These are phyloP conservation scores for Tipula confusa DNA, from an alignment of 2,888 invertebrate genomes.

Conservation along the genomic window DNA sequence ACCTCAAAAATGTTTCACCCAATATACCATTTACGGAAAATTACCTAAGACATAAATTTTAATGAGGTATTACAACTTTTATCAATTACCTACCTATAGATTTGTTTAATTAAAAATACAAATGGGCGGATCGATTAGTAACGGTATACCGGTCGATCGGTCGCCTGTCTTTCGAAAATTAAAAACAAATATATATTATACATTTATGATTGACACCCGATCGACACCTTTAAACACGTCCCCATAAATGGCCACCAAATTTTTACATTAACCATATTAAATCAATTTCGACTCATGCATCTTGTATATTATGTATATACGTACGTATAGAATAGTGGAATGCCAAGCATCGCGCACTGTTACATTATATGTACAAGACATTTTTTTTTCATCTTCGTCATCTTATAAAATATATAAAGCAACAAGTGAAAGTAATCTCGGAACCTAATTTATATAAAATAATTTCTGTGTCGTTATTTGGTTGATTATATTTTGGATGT, in stretches of 20 bases:
- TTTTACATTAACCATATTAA: background rate
- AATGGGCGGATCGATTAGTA: background rate
- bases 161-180: background rate
- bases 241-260: background rate
- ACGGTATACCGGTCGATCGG: background rate
- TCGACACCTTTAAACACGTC: background rate
- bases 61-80: background rate
- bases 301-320: too few species aligned
- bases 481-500: constrained; percentile 20
- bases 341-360: background rate
- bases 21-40: too few species aligned
- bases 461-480: constrained; percentile 20
- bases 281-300: background rate
- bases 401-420: background rate
- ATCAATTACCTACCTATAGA: background rate
- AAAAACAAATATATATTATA: background rate
- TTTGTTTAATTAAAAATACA: background rate
- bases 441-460: background rate
- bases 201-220: background rate
- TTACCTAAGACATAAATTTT: too few species aligned
- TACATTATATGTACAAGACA: background rate
- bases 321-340: too few species aligned
- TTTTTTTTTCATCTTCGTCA: background rate
- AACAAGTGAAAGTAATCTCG: constrained; percentile 7
- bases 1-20: too few species aligned